Base-by-base conservation (phyloP, 1,140 invertebrate species). In the Tetraneura akinire region DNA sequence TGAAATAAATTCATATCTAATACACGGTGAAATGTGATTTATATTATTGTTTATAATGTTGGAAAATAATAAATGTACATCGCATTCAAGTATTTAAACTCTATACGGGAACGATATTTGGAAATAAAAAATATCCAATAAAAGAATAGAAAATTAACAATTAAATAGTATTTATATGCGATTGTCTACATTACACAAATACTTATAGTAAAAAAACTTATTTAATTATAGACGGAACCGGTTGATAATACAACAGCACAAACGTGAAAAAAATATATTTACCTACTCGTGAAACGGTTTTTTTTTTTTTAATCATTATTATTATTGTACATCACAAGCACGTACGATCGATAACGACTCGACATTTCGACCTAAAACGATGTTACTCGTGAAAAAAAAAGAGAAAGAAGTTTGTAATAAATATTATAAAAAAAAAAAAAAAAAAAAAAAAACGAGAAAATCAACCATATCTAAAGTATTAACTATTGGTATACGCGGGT, bases 321-420 rank as follows among this genome's bases (percentile, higher is more conserved):
- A 0, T 3, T 9, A 42, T 47, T 18, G 1, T 47, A 16, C 13
- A 49, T 21, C 66, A 70, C 66, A 42, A 26, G 45, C 66, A 70
- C 66, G 66, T 70, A 70, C 66, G 23, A 49, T 70, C 37, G 66
- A 70, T 49, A 70, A 70, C 21, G 21, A 70, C 23, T 49, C 45
- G 66, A 49, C 66, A 47, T 49, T 70, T 23, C 26, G 23, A 70
- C 66, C 66, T 18, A 26, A 70, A 70, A 70, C 21, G 45, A 9
- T 16, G 21, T 8, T 70, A 49, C 13, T 18, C 2, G 1, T 26
- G 32, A 18, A 16, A 14, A 68, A 68, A 68, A 47, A 47, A n/a
- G 21, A n/a, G 21, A 53, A n/a, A 68, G 42, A 68, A 68, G 42
- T 37, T 66, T 21, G 16, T 18, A 14, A 14, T 26, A 26, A n/a